Evolutionary conservation across 2,113 vertebrate genomes (phyloP), one percentile per base, ranked within the genome.

Genomic region (Pterocles gutturalis): DNA sequence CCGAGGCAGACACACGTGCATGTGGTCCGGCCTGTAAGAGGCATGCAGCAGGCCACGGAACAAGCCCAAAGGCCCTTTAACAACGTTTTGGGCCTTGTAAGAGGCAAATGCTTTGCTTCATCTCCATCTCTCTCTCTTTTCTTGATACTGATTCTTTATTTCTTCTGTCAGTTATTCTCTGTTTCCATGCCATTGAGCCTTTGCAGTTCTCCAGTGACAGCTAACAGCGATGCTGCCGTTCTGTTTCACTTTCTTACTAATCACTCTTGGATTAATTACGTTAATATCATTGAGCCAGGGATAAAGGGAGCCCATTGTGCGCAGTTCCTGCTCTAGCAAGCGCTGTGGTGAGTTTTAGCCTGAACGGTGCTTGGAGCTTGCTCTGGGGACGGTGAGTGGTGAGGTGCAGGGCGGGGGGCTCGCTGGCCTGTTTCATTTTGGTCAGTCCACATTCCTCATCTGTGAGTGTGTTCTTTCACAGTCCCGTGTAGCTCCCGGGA

Each of bases 1-100:
- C 99, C 99, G 3, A 98, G 98, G 97, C 97, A 94, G 98, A 99
- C 98, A 91, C 98, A 98, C 97, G 81, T 31, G 51, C 94, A 98
- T 97, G 98, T 97, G 98, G 98, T 98, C 99, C 95, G 96, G 98
- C 98, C 99, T 99, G 99, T 99, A 99, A 99, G 99, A 99, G 99
- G 99, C 99, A 98, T 97, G 98, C 97, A 82, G 97, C 97, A 96
- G 97, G 99, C 97, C 97, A 62, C 33, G 69, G 90, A 97, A 98
- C 97, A 95, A 91, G 98, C 98, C 98, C 98, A 0, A 97, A 98
- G 98, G 97, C 88, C 91, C 98, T 87, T 11, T 95, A 97, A 95
- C 96, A 60, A 15, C 15, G 46, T 92, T 98, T 91, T 84, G 98
- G 98, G 98, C 98, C 98, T 99, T 98, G 99, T 99, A 99, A 99